phyloP scores from a whole-genome alignment of 2,797 vertebrate genomes.

The Martes flavigula region DNA sequence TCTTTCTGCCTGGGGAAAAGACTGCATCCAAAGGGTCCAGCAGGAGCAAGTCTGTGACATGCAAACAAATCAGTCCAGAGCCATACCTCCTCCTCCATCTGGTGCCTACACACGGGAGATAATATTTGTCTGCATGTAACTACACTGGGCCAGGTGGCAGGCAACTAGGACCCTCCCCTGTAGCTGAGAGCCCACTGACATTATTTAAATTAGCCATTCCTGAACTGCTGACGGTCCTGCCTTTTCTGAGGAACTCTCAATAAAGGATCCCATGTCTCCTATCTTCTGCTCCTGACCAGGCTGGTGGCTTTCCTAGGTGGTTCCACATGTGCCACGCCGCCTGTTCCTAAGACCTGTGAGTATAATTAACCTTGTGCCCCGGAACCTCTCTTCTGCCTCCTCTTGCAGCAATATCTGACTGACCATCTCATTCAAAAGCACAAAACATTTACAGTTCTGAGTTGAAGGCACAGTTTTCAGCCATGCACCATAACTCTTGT shows the following conservation, averaged over 20 bases:
- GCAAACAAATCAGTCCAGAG: background rate
- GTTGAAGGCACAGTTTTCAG: background rate
- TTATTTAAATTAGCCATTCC: background rate
- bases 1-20: background rate
- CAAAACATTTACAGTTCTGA: background rate
- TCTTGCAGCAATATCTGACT: background rate
- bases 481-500: background rate
- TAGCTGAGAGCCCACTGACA: background rate
- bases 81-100: background rate
- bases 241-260: background rate
- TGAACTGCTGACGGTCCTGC: background rate
- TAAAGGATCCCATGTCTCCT: too few relatives aligned
- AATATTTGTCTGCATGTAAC: background rate
- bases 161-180: too few relatives aligned
- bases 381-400: background rate
- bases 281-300: background rate
- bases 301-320: background rate
- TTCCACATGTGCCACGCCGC: accelerated
- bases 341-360: background rate
- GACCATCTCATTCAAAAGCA: background rate
- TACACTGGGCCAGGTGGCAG: background rate
- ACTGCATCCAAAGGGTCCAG: background rate
- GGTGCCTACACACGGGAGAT: accelerated
- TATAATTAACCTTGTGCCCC: background rate
- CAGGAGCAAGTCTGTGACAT: background rate